These are phyloP conservation scores for Drosophila subpulchrella DNA, from an alignment of 1,140 invertebrate species.

Conservation along the genomic window DNA sequence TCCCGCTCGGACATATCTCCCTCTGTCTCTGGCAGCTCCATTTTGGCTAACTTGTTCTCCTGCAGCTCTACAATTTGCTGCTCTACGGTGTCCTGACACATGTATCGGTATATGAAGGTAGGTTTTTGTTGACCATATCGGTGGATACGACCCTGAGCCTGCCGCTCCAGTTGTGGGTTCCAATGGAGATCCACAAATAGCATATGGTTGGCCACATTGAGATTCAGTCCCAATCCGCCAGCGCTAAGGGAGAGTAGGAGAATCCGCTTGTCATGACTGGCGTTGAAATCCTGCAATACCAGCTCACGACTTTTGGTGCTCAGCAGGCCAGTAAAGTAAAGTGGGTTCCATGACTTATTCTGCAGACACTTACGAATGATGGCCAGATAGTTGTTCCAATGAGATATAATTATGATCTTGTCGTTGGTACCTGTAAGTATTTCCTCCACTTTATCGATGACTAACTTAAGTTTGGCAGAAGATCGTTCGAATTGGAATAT, in stretches of 20 bases:
- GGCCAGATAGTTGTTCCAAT: slow-evolving; percentile 44
- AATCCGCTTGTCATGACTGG: slow-evolving; percentile 22
- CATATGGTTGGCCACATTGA: slow-evolving; percentile 62
- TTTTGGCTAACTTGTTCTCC: slow-evolving; percentile 90
- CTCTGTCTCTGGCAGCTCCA: slow-evolving; percentile 85
- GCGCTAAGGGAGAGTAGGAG: slow-evolving; percentile 51
- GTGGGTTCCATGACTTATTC: slow-evolving; percentile 10
- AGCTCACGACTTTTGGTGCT: slow-evolving; percentile 21
- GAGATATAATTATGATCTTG: slow-evolving; percentile 56
- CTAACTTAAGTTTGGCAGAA: slow-evolving; percentile 40
- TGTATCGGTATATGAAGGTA: slow-evolving; percentile 87
- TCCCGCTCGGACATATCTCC: neutral
- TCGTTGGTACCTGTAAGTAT: slow-evolving; percentile 40
- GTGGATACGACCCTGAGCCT: slow-evolving; percentile 66
- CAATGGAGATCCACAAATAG: slow-evolving; percentile 55
- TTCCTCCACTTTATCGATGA: slow-evolving; percentile 36
- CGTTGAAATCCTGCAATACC: slow-evolving; percentile 44
- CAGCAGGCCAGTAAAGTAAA: slow-evolving; percentile 50
- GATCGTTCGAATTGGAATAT: slow-evolving; percentile 35
- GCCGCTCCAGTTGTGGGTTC: slow-evolving; percentile 59
- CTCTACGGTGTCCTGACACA: slow-evolving; percentile 93
- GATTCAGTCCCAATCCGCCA: slow-evolving; percentile 61
- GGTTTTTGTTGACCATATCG: slow-evolving; percentile 57
- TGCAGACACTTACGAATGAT: slow-evolving; percentile 34
- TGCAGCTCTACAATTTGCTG: slow-evolving; percentile 92